Percentiles rank a stretch among this genome's conserved stretches.
Evolutionary conservation across 1,140 invertebrate genomes (phyloP).

Genomic region (Ladona fulva): DNA sequence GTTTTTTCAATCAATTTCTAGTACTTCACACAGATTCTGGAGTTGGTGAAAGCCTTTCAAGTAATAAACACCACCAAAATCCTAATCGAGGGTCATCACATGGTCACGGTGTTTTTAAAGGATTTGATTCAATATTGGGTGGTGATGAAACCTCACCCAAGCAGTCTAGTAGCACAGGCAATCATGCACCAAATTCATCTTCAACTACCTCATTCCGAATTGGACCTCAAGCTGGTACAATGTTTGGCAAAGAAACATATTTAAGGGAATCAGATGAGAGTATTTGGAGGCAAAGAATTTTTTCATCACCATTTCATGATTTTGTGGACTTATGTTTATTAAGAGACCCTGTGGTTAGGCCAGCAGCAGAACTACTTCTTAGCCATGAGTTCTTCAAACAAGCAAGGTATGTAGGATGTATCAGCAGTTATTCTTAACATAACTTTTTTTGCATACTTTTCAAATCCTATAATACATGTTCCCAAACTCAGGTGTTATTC

Average conservation of each 20-base stretch:
- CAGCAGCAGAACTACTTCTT: constrained; percentile 52
- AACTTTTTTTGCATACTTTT: no score
- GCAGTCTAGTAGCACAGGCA: not conserved
- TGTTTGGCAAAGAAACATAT: not conserved
- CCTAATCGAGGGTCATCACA: not conserved
- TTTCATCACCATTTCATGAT: constrained; percentile 64
- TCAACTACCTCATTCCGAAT: not conserved
- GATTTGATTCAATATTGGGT: not conserved
- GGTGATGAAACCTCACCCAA: not conserved
- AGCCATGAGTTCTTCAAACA: constrained; percentile 70
- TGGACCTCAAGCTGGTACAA: not conserved
- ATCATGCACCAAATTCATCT: not conserved
- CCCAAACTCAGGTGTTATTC: no score
- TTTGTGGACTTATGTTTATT: constrained; percentile 61
- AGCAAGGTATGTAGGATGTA: not conserved
- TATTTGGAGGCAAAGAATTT: constrained; percentile 41
- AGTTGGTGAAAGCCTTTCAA: not conserved
- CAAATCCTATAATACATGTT: no score
- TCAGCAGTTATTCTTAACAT: no score
- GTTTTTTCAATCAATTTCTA: not conserved
- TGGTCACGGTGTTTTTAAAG: not conserved
- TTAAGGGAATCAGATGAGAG: constrained; percentile 18
- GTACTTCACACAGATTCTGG: not conserved
- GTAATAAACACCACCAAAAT: not conserved
- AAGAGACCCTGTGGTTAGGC: constrained; percentile 53